phyloP scores from a whole-genome alignment of 2,797 vertebrate species.

The Columba guinea region DNA sequence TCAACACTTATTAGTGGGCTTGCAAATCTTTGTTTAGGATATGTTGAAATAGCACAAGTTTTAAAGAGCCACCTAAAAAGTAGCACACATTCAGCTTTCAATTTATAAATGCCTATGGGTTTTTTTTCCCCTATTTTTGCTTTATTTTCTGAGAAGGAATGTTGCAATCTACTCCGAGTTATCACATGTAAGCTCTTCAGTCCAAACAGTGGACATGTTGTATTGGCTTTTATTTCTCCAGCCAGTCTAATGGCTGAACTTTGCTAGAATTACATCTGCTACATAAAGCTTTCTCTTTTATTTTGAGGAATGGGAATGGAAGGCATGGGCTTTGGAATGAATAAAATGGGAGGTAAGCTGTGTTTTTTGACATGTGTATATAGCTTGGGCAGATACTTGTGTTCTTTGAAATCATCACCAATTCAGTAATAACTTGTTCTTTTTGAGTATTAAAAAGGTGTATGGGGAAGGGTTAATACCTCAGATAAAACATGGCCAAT shows the following conservation, averaged over 20 bases:
- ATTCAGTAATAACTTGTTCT: not conserved
- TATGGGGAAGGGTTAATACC: not conserved
- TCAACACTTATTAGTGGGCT: constrained; percentile 57
- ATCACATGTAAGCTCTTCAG: not conserved
- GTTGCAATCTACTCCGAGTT: constrained; percentile 36
- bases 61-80: constrained; percentile 66
- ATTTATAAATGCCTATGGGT: not conserved
- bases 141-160: constrained; percentile 46
- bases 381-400: not conserved
- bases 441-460: not conserved
- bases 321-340: constrained; percentile 95
- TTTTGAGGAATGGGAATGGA: constrained; percentile 91
- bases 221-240: not conserved
- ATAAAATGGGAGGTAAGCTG: constrained; percentile 93
- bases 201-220: not conserved
- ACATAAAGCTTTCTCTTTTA: constrained; percentile 55
- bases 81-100: constrained; percentile 69
- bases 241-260: constrained; percentile 4
- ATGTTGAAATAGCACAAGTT: constrained; percentile 49
- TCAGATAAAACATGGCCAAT: not conserved
- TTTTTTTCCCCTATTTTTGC: constrained; percentile 32
- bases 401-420: not conserved
- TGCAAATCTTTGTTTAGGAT: constrained; percentile 56
- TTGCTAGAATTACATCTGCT: not conserved
- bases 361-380: not conserved